Evolutionary conservation across 2,888 invertebrate genomes (phyloP).

Genomic region (Pachymerium ferrugineum): DNA sequence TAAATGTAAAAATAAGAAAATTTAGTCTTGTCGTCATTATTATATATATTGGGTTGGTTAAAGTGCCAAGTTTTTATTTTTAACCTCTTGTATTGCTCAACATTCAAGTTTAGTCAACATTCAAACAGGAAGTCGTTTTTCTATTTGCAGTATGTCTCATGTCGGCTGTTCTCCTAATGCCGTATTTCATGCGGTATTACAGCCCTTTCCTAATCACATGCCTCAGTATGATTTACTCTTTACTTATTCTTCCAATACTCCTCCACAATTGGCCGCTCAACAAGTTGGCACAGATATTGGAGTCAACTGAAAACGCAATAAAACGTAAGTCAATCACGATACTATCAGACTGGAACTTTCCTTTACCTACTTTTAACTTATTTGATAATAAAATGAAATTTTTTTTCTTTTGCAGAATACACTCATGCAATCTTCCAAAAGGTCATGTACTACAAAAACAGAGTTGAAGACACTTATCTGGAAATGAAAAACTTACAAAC

Average conservation of each 20-base stretch:
- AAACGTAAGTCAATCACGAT: too few species aligned
- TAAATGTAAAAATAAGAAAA: too few species aligned
- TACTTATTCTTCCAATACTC: slow-evolving; percentile 61
- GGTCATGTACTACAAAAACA: slow-evolving; percentile 53
- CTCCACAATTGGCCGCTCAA: slow-evolving; percentile 62
- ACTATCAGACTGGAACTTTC: slow-evolving; percentile 35
- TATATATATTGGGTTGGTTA: neutral
- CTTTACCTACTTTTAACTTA: neutral
- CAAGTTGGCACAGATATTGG: slow-evolving; percentile 61
- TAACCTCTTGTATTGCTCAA: neutral
- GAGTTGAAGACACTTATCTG: slow-evolving; percentile 61
- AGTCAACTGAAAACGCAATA: slow-evolving; percentile 53
- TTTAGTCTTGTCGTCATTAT: neutral
- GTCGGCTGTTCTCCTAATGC: slow-evolving; percentile 59
- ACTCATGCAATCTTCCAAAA: slow-evolving; percentile 36
- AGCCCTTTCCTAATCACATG: slow-evolving; percentile 55
- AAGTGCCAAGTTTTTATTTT: neutral
- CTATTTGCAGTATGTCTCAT: slow-evolving; percentile 60
- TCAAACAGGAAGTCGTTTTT: neutral
- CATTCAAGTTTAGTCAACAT: neutral
- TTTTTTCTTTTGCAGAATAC: neutral
- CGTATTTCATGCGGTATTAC: slow-evolving; percentile 57
- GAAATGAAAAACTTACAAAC: slow-evolving; percentile 65
- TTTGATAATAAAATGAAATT: neutral
- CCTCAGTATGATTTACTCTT: slow-evolving; percentile 58